These are phyloP conservation scores for Premnoplex brunnescens DNA, from an alignment of 2,797 vertebrate genomes.

Conservation along the genomic window DNA sequence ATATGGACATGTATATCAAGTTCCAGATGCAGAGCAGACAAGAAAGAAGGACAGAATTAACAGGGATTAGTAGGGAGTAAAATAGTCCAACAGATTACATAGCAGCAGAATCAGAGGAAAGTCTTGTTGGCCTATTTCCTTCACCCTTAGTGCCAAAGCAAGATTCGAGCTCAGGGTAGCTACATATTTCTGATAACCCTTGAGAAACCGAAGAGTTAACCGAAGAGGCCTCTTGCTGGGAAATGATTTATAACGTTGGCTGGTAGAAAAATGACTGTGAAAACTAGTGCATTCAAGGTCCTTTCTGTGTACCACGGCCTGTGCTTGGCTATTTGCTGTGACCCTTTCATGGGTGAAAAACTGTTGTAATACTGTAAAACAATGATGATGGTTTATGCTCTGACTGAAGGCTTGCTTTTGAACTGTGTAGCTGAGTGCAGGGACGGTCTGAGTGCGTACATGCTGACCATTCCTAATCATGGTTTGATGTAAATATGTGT, in stretches of 20 bases:
- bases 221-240: background rate
- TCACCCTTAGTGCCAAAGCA: background rate
- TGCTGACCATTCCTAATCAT: background rate
- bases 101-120: background rate
- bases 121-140: background rate
- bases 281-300: background rate
- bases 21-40: background rate
- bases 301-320: background rate
- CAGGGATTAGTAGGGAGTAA: background rate
- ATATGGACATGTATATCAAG: too few relatives aligned
- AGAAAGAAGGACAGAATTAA: background rate
- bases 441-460: rapidly evolving
- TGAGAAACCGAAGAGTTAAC: background rate
- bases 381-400: background rate
- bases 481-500: background rate
- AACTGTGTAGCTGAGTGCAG: background rate
- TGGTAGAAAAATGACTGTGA: background rate
- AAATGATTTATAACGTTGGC: background rate
- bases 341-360: background rate
- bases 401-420: background rate
- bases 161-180: background rate
- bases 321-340: background rate
- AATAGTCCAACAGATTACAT: background rate
- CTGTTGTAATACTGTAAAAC: background rate
- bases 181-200: background rate